Base-by-base conservation (phyloP, 2,113 vertebrate genomes). In the Nesogale talazaci region DNA sequence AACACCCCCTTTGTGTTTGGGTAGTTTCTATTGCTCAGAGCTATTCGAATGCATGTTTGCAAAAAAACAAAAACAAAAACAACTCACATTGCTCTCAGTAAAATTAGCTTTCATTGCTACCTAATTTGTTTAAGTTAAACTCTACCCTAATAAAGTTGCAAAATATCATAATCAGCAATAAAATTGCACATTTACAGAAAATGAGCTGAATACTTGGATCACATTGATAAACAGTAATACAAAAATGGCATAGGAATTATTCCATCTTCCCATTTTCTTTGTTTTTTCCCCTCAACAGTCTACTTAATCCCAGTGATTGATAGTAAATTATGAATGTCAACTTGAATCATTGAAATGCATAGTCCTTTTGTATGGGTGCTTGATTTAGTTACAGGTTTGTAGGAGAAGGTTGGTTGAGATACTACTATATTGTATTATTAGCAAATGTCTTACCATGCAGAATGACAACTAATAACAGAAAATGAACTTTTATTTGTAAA, bases 361-460 rank as follows among this genome's bases (percentile, higher is more conserved):
- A 2, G 3, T 29, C 0, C 57, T 1, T 10, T 1, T 74, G 20
- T 65, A 9, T 25, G 52, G 63, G 20, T 16, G 1, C 0, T 27
- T 65, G 23, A 70, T 4, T 90, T 88, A 76, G 34, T 70, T 92
- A 77, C 27, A 27, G 1, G 61, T 1, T 2, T n/a, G n/a, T 3
- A 76, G 25, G 40, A 84, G 38, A 42, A 6, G 72, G 15, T 19
- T 20, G 12, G 1, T 29, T 87, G 42, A 27, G 6, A 31, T 2
- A 25, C 4, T 2, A 25, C 4, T 0, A 69, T 65, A 6, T 56
- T n/a, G 1, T 63, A 1, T 8, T 15, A 23, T 42, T 16, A 59
- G 19, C 2, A 77, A 89, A 80, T 87, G 11, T 83, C 56, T 52
- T n/a, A 52, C 16, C 23, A 2, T 56, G 11, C 56, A 46, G 20